Conservation (phyloP, 2,797 vertebrate species). For the Propithecus perrieri region DNA sequence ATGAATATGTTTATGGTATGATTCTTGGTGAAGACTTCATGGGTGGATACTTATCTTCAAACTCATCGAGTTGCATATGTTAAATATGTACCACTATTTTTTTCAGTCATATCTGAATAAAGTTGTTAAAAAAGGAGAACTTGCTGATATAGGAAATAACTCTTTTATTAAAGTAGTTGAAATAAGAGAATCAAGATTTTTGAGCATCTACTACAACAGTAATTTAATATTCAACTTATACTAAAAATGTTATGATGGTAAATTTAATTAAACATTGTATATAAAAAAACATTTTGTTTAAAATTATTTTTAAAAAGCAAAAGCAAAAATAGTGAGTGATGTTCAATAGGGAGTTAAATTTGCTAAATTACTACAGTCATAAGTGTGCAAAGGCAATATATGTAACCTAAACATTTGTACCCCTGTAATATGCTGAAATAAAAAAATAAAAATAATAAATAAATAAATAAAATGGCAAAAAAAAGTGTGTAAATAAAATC, state of each 20-base stretch:
- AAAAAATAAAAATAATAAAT: too few species aligned
- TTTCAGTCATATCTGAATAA: background rate
- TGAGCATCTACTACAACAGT: background rate
- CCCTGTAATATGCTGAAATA: too few species aligned
- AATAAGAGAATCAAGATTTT: background rate
- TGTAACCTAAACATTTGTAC: too few species aligned
- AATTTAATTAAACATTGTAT: background rate
- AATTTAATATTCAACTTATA: conserved; percentile 9
- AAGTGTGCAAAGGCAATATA: background rate
- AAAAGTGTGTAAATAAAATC: background rate
- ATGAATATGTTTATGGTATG: background rate
- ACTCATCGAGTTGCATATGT: background rate
- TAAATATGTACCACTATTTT: background rate
- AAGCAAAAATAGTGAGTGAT: background rate
- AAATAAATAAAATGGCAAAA: too few species aligned
- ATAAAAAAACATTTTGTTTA: background rate
- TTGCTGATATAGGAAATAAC: background rate
- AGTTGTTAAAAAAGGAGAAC: background rate
- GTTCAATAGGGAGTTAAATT: background rate
- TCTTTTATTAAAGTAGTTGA: background rate
- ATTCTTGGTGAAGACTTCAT: background rate
- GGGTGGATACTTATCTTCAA: background rate
- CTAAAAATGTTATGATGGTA: background rate
- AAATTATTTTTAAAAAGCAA: background rate
- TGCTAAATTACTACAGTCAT: background rate